Percentiles rank a stretch among this genome's conserved stretches.
Evolutionary conservation across 2,113 vertebrate genomes (phyloP).

Genomic region (Synchiropus splendidus): DNA sequence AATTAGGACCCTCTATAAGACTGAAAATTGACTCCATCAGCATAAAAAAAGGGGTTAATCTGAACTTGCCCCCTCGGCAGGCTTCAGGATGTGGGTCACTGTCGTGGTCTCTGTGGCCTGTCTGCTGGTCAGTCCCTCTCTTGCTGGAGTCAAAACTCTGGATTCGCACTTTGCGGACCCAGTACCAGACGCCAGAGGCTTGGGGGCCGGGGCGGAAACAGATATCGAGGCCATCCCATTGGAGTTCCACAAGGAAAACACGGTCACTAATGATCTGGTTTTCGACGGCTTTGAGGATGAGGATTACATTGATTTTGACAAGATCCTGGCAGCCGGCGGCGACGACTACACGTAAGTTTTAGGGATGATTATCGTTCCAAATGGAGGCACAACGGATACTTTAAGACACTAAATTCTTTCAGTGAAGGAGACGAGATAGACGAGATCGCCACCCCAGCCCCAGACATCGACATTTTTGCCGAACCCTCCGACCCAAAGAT

Average conservation of each 20-base stretch:
- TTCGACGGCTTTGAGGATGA: constrained; percentile 76
- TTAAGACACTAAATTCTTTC: constrained; percentile 16
- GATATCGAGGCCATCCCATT: constrained; percentile 61
- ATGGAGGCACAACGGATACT: too few relatives aligned
- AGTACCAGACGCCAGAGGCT: constrained; percentile 23
- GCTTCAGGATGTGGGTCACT: constrained; percentile 69
- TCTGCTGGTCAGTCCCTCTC: constrained; percentile 55
- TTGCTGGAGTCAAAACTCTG: constrained; percentile 67
- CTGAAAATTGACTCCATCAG: too few relatives aligned
- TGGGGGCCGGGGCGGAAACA: constrained; percentile 15
- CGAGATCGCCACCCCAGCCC: constrained; percentile 63
- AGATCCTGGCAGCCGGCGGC: constrained; percentile 70
- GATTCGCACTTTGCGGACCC: constrained; percentile 56
- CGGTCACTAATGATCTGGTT: constrained; percentile 81
- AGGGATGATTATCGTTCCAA: background rate
- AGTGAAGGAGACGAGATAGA: constrained; percentile 75
- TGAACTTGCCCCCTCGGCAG: constrained; percentile 6
- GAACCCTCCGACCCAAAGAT: constrained; percentile 69
- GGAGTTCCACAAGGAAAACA: constrained; percentile 86
- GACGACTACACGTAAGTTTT: constrained; percentile 67
- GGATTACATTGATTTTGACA: constrained; percentile 85
- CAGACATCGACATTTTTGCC: constrained; percentile 68
- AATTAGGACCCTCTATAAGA: too few relatives aligned
- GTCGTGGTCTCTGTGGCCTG: constrained; percentile 47
- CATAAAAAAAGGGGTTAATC: too few relatives aligned